phyloP scores from a whole-genome alignment of 35 echinoderm and acorn worm species.

The Antedon bifida region DNA sequence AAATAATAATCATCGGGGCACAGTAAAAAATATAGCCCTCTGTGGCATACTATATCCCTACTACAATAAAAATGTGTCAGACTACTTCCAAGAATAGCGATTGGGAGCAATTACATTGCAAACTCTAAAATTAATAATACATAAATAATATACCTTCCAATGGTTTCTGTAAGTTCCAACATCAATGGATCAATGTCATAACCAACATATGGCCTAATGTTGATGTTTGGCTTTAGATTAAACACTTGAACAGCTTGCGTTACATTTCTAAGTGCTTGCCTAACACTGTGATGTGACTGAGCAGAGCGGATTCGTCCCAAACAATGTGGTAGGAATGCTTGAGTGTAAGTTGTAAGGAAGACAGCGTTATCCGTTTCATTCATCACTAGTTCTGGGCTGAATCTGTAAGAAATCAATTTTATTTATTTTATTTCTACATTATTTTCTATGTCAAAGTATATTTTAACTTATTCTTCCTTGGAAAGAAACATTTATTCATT shows the following conservation, averaged over 20 bases:
- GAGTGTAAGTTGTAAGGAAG: background rate
- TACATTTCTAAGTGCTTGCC: background rate
- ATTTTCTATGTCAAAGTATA: too few species aligned
- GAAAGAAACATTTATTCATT: too few species aligned
- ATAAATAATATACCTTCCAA: background rate
- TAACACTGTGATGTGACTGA: background rate
- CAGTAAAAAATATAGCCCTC: too few species aligned
- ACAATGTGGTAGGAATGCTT: background rate
- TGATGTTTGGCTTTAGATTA: background rate
- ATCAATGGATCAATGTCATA: background rate
- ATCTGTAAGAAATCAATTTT: background rate
- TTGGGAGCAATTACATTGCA: too few species aligned
- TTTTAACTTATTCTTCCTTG: too few species aligned
- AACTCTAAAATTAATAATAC: background rate
- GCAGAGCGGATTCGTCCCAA: background rate
- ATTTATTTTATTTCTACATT: too few species aligned
- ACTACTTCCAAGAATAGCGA: too few species aligned
- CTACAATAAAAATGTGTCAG: too few species aligned
- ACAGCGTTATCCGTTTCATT: background rate
- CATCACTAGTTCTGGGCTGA: background rate
- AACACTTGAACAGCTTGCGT: background rate
- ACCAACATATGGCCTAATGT: background rate
- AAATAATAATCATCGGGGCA: too few species aligned
- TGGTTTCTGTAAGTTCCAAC: background rate
- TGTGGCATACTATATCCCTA: too few species aligned